Base-by-base conservation (phyloP, 2,797 vertebrate species). In the Cuniculus paca region DNA sequence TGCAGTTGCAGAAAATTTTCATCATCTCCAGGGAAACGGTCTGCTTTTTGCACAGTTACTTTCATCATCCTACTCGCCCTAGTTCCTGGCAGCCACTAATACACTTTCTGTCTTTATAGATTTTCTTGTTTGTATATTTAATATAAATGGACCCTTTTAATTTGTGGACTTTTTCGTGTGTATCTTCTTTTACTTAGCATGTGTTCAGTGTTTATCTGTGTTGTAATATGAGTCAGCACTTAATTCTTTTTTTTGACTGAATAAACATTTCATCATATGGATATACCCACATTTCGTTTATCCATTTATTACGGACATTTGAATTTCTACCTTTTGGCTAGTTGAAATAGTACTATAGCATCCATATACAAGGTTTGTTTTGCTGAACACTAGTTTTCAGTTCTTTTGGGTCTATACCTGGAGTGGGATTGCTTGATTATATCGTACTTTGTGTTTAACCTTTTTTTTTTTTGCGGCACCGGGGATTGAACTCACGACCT, bases 371-470 rank as follows among this genome's bases (percentile, higher is more conserved):
- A 10, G 22, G 22, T n/a, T 54, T 79, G 34, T 22, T 90, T 84
- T 95, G 91, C 75, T 60, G 11, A 88, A 78, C 11, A 77, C 54
- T 6, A 48, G 19, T 56, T 92, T 94, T 94, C 58, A 94, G 6
- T 88, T 96, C 61, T 94, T 91, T 89, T 48, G 28, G 20, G 22
- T 81, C 54, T 70, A 20, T 85, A 70, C 39, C 74, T n/a, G 78
- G 54, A 77, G 20, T 58, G 26, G 58, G 20, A 56, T 94, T 94
- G 28, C n/a, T 91, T 63, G 34, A 10, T 90, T 45, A 68, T 61
- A 48, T 24, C 19, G 28, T 96, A 94, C 74, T 87, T 96, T 95
- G 61, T 91, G 65, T 82, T 95, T 88, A 92, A 74, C 28, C 84
- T 88, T 86, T 84, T 77, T 19, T 45, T 61, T 61, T 61, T 58